These are phyloP conservation scores for Lophius americanus DNA, from an alignment of 2,797 vertebrate genomes.

Conservation along the genomic window DNA sequence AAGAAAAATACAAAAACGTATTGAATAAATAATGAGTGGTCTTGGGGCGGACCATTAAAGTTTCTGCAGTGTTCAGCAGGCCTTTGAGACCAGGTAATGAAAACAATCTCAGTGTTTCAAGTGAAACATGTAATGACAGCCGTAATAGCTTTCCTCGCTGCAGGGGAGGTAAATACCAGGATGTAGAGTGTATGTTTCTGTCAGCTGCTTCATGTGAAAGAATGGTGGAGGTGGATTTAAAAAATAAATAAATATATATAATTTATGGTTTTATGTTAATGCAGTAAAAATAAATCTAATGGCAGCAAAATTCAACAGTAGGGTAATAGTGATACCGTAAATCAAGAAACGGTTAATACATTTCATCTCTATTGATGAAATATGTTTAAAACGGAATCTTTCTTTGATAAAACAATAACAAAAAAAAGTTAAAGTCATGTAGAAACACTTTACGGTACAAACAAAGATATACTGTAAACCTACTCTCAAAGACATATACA, in stretches of 20 bases:
- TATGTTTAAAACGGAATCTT: too few relatives aligned
- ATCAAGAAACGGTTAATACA: too few relatives aligned
- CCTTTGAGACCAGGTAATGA: constrained; percentile 48
- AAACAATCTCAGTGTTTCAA: constrained; percentile 33
- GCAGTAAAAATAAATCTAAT: too few relatives aligned
- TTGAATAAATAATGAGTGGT: constrained; percentile 46
- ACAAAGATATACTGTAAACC: too few relatives aligned
- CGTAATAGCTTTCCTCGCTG: constrained; percentile 53
- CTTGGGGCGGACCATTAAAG: constrained; percentile 31
- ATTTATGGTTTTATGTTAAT: too few relatives aligned
- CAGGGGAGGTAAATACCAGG: constrained; percentile 32
- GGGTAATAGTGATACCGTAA: too few relatives aligned
- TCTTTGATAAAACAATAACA: too few relatives aligned
- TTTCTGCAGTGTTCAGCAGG: constrained; percentile 45
- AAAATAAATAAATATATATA: not conserved
- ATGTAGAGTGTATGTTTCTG: constrained; percentile 8
- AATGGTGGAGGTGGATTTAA: not conserved
- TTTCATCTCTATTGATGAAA: too few relatives aligned
- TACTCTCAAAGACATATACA: too few relatives aligned
- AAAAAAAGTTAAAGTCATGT: too few relatives aligned
- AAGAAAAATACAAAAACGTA: constrained; percentile 23
- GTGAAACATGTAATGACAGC: constrained; percentile 47
- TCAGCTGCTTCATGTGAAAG: constrained; percentile 7
- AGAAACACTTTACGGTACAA: too few relatives aligned
- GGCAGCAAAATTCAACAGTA: too few relatives aligned